Base-by-base conservation (phyloP, 2,888 invertebrate genomes). In the Agonopterix alstromeriana region DNA sequence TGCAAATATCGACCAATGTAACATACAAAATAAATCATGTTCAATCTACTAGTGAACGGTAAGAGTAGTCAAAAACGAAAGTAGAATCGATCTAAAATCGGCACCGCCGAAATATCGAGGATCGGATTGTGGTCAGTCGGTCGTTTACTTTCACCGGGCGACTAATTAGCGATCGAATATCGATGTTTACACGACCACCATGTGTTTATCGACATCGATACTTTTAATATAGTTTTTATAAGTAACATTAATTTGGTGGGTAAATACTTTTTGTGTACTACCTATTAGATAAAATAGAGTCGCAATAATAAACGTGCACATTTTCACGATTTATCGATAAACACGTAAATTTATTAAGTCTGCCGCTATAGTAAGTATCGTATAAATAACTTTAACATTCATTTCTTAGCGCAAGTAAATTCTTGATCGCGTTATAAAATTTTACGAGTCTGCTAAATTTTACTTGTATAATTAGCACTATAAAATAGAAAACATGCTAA, bases 51-150 rank as follows among this genome's bases (percentile, higher is more conserved):
- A 71, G 81, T 73, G 82, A 82, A 70, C 64, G 77, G 82, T 76
- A 82, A 83, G 83, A 84, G 84, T 80, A 84, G 82, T 80, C 84
- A 87, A 86, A 88, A 88, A 84, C 87, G 87, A 88, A 88, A 88
- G 87, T 88, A 79, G 82, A 80, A 81, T 86, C 80, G 79, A 84
- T 85, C 84, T 86, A 83, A 82, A 87, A 84, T 86, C 81, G 74
- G 67, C 76, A 73, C 65, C 70, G 70, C 82, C 82, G 78, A 86
- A 87, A 85, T 82, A 81, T 82, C 77, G 76, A 61, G 67, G 60
- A 63, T 70, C 63, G 68, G 69, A 85, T 82, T 74, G 75, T 87
- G 87, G 87, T 87, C 87, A 88, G 83, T 88, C 81, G 86, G 87
- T 79, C 87, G 82, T 73, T 79, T 58, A 87, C 87, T 88, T 88